Evolutionary conservation across 2,113 vertebrate species (phyloP), one percentile per base, ranked within the genome.

Genomic region (Silurus glanis): DNA sequence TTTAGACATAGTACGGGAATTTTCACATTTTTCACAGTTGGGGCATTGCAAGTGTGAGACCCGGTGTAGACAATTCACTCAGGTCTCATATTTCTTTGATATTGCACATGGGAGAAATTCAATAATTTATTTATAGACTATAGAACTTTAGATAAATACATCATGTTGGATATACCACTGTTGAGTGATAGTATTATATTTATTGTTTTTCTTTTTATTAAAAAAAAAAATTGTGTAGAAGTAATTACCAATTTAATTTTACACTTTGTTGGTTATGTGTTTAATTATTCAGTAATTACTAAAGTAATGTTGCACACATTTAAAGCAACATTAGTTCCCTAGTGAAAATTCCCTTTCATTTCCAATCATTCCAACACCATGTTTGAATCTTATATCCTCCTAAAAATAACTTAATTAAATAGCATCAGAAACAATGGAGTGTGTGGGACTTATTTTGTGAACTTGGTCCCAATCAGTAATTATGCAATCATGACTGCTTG

Each of bases 361-460:
- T 47, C 37, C 23, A 53, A 53, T 79, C 6, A 79, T 58, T 80
- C 55, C 16, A 80, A 6, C 12, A 28, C 47, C 2, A 51, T 45
- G 61, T 67, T 85, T 79, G 16, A 28, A 56, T 14, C 53, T 75
- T 23, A 21, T 49, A 47, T 76, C 45, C 78, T 75, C 47, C 64
- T 78, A 83, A 74, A 86, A 79, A 91, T 13, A 88, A 90, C 85
- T 91, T 86, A 90, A 93, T 90, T 92, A 91, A 94, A 89, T 87
- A 90, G 13, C 55, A 2, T 8, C 55, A 56, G 37, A 37, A 37
- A 37, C 37, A 37, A 37, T 2, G 37, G 37, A 37, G 64, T 25
- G n/a, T 25, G 0, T 0, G 25, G 14, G 66, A 13, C 23, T 66
- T 28, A 28, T 13, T 67, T 67, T 25, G 28, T 69, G 28, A 69